These are phyloP conservation scores for Ochlodes sylvanus DNA, from an alignment of 2,888 invertebrate genomes.

Conservation along the genomic window DNA sequence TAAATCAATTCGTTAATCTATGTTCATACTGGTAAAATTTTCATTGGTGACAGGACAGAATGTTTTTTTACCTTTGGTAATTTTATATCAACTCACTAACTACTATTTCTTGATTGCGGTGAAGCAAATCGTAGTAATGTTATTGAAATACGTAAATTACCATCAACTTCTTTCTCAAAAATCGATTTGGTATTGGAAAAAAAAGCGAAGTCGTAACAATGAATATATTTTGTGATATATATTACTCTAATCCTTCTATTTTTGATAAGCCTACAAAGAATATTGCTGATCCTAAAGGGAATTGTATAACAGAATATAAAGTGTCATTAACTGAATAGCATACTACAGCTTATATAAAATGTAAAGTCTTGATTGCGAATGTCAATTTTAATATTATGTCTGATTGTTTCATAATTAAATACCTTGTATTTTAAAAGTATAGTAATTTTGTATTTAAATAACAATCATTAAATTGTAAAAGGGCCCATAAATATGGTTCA, in stretches of 20 bases:
- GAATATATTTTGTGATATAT: slow-evolving; percentile 85
- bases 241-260: slow-evolving; percentile 83
- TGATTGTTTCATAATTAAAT: not conserved
- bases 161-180: slow-evolving; percentile 23
- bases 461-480: no score
- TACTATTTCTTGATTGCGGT: not conserved
- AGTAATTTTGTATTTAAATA: no score
- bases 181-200: slow-evolving; percentile 70
- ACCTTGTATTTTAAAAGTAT: no score
- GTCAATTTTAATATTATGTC: slow-evolving; percentile 43
- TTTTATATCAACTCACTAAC: no score
- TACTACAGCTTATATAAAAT: slow-evolving; percentile 51
- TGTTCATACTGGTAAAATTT: no score
- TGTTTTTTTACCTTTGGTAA: no score
- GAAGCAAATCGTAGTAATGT: slow-evolving; percentile 16
- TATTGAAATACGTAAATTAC: slow-evolving; percentile 1
- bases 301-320: slow-evolving; percentile 70
- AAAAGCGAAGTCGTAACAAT: slow-evolving; percentile 73
- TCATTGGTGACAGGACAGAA: no score
- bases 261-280: slow-evolving; percentile 81
- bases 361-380: slow-evolving; percentile 53
- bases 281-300: slow-evolving; percentile 74
- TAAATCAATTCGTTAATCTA: no score
- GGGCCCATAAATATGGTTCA: no score
- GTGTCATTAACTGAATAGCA: slow-evolving; percentile 45